Evolutionary conservation across 2,113 vertebrate species (phyloP), one percentile per base, ranked within the genome.

Genomic region (Colaptes auratus): DNA sequence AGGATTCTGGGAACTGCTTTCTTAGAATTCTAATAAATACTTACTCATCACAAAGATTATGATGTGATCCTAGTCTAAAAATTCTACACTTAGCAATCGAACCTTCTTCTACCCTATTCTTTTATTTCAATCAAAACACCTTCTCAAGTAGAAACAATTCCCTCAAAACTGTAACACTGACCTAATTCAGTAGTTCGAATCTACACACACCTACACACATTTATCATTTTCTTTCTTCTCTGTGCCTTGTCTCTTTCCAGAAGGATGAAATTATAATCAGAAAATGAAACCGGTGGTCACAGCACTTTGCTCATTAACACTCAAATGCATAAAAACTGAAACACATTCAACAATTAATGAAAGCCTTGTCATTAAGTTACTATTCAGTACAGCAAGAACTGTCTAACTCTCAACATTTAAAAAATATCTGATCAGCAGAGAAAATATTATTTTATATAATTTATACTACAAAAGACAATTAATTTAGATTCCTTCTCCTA

Each of bases 91-190:
- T 33, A 3, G 8, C 27, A 87, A 84, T 81, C 50, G 55, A 60
- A 82, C 56, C 46, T 60, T 87, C 86, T 59, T 87, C 86, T 56
- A 69, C 24, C 20, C 50, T 50, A 69, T 63, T 93, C 63, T 50
- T 82, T 65, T 58, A 63, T 72, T 86, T 82, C 73, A 48, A 88
- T 79, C 83, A 89, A 69, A 96, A 89, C 0, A 2, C 82, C 74
- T 88, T 84, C 81, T 92, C n/a, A 53, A 55, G 39, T 30, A 85
- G 63, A 85, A 92, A 93, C 48, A 94, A 59, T 52, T 93, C 92
- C 81, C 77, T 74, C 53, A 90, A 93, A 90, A 87, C 71, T 79
- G 90, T 96, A 95, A 95, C 91, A 95, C 86, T 95, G 74, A 96
- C 96, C 94, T 91, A 89, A 85, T 96, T 96, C 91, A 76, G 73